Conservation (phyloP, 2,113 vertebrate genomes). For the Anolis carolinensis region DNA sequence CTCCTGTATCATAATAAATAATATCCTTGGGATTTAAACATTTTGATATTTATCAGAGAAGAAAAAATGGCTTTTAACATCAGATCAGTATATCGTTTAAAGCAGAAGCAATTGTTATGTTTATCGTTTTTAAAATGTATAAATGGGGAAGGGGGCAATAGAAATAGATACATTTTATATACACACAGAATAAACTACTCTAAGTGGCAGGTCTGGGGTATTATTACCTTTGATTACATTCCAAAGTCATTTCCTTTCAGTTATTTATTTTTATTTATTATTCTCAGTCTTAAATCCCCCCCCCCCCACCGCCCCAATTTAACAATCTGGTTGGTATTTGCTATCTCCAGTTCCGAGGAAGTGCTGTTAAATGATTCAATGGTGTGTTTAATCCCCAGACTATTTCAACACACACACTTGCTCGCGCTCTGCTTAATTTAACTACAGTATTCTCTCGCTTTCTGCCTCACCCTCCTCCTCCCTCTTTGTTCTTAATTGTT, state of each 20-base stretch:
- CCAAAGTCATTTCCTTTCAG: constrained; percentile 72
- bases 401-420: constrained; percentile 50
- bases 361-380: constrained; percentile 64
- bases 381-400: constrained; percentile 67
- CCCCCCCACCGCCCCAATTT: constrained; percentile 25
- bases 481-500: constrained; percentile 67
- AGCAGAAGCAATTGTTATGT: constrained; percentile 61
- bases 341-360: constrained; percentile 37
- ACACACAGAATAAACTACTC: constrained; percentile 52
- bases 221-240: constrained; percentile 71
- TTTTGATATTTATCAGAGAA: constrained; percentile 52
- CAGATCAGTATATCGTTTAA: constrained; percentile 64
- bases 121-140: constrained; percentile 66
- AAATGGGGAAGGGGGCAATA: not conserved
- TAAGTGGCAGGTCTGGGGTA: constrained; percentile 70
- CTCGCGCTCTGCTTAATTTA: constrained; percentile 69
- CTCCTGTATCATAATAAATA: constrained; percentile 44
- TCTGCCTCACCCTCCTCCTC: constrained; percentile 19
- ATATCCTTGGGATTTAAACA: constrained; percentile 56
- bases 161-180: constrained; percentile 65
- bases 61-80: constrained; percentile 26
- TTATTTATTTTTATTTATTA: constrained; percentile 57
- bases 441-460: constrained; percentile 58
- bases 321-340: constrained; percentile 55
- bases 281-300: constrained; percentile 56